Conservation (phyloP, 2,888 invertebrate species). For the Serrognathus titanus region DNA sequence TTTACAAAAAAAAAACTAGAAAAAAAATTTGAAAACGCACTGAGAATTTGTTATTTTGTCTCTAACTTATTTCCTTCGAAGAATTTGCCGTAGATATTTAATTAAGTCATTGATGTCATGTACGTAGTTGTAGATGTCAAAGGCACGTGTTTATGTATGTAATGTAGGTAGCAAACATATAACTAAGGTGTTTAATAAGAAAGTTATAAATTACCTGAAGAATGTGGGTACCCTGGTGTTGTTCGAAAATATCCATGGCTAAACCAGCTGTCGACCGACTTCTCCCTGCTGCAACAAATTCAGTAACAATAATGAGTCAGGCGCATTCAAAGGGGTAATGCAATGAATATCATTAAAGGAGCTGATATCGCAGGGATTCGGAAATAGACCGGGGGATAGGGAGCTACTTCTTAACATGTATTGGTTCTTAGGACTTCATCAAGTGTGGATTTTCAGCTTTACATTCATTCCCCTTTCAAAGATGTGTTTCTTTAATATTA, state of each 20-base stretch:
- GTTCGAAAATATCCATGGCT: slow-evolving; percentile 88
- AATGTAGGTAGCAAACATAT: too few relatives aligned
- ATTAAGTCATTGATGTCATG: too few relatives aligned
- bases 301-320: slow-evolving; percentile 7
- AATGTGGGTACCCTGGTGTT: slow-evolving; percentile 96
- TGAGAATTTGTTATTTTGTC: too few relatives aligned
- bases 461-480: neutral
- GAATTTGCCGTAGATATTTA: too few relatives aligned
- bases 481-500: too few relatives aligned
- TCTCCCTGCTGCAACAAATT: slow-evolving; percentile 69
- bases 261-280: slow-evolving; percentile 65
- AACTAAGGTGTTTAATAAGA: slow-evolving; percentile 1
- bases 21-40: too few relatives aligned
- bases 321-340: slow-evolving; percentile 28
- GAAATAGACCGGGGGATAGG: slow-evolving; percentile 20
- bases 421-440: slow-evolving; percentile 14
- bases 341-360: slow-evolving; percentile 24
- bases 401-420: slow-evolving; percentile 15
- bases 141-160: too few relatives aligned
- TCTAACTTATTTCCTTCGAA: too few relatives aligned
- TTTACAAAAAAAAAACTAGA: too few relatives aligned
- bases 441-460: slow-evolving; percentile 9
- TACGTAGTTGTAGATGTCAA: too few relatives aligned
- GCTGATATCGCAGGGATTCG: slow-evolving; percentile 17
- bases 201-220: slow-evolving; percentile 69